Evolutionary conservation across 1,140 invertebrate genomes (phyloP).

Genomic region (Reticulitermes speratus): DNA sequence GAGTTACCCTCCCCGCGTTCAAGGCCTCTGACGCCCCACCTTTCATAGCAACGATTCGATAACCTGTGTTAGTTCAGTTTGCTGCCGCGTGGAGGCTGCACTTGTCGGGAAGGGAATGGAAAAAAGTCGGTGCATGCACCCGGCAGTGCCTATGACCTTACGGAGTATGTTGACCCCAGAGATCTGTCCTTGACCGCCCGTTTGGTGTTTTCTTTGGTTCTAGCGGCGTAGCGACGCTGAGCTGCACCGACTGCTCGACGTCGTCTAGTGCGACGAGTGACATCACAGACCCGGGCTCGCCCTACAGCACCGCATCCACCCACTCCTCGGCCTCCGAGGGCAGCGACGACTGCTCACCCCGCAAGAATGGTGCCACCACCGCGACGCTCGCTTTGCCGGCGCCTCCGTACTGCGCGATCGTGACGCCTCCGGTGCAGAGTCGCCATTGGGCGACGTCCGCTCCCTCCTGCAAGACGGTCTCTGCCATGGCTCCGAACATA

Average conservation of each 20-base stretch:
- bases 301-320: constrained; percentile 60
- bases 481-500: not conserved
- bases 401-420: not conserved
- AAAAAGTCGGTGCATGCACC: not conserved
- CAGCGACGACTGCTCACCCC: constrained; percentile 44
- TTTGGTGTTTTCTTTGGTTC: constrained; percentile 43
- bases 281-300: constrained; percentile 77
- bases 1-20: constrained; percentile 24
- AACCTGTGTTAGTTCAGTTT: constrained; percentile 25
- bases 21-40: constrained; percentile 25
- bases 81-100: constrained; percentile 10
- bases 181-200: not conserved
- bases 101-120: not conserved
- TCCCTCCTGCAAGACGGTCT: constrained; percentile 5
- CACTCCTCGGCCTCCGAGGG: constrained; percentile 33
- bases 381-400: not conserved
- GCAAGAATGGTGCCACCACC: constrained; percentile 9
- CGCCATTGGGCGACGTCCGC: not conserved
- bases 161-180: constrained; percentile 18
- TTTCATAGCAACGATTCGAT: constrained; percentile 4
- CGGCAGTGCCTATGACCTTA: constrained; percentile 21
- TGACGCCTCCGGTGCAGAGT: not conserved
- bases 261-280: constrained; percentile 61
- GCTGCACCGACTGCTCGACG: constrained; percentile 48
- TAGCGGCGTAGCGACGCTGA: constrained; percentile 69